Evolutionary conservation across 2,113 vertebrate genomes (phyloP).

Genomic region (Microcebus tavaratra): DNA sequence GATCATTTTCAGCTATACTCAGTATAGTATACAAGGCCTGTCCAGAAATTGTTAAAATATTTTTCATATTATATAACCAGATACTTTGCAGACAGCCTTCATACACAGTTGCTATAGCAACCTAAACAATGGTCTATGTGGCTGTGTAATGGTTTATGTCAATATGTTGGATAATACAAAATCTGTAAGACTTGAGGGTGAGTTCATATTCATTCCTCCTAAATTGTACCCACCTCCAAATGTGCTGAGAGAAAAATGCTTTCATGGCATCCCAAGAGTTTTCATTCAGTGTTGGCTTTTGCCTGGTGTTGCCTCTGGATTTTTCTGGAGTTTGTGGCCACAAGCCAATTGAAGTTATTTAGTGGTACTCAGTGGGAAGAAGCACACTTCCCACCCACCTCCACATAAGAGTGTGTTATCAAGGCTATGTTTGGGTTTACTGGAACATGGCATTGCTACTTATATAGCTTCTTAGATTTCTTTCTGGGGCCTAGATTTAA

Average conservation of each 20-base stretch:
- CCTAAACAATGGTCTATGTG: background rate
- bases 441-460: background rate
- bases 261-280: background rate
- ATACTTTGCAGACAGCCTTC: too few relatives aligned
- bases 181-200: background rate
- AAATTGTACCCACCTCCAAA: conserved; percentile 1
- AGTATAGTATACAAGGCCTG: background rate
- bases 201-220: background rate
- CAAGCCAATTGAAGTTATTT: conserved; percentile 4
- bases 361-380: background rate
- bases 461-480: background rate
- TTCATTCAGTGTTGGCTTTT: conserved; percentile 26
- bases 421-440: background rate
- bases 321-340: background rate
- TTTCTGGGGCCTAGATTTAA: background rate
- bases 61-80: too few relatives aligned
- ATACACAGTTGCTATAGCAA: background rate
- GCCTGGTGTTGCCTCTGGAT: background rate
- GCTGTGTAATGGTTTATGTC: background rate
- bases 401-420: background rate
- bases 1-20: background rate
- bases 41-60: too few relatives aligned
- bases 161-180: background rate
- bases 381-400: background rate
- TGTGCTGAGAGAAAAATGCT: background rate